Base-by-base conservation (phyloP, 2,797 vertebrate species). In the Chelonia mydas region DNA sequence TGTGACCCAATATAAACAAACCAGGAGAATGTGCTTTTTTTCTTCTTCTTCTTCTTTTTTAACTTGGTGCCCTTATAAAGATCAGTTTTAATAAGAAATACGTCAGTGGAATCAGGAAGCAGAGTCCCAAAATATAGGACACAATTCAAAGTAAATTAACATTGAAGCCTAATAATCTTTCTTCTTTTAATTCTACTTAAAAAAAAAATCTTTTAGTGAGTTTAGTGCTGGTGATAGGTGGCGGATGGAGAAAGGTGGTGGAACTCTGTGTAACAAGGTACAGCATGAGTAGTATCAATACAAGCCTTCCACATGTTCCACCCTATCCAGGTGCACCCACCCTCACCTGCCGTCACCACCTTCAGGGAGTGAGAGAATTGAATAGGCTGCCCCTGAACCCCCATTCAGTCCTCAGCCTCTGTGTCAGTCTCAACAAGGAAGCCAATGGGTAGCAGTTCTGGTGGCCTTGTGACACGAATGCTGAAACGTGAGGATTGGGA, bases 1-100 rank as follows among this genome's bases (percentile, higher is more conserved):
- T 77, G 54, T 80, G 96, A 93, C 93, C 90, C 95, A 97, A 95
- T 76, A 91, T 95, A 97, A 97, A 97, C 92, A 97, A 84, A 92
- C 53, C 72, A 86, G 82, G 90, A 72, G 23, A 81, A 77, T 86
- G 94, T 93, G 79, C 92, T 61, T 28, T 68, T 78, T 53, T 88
- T 91, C 19, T 6, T 17, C 41, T 41, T 41, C 41, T 1, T 2
- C 45, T 28, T 7, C 23, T n/a, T 80, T 81, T 53, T 88, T 90
- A 94, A 81, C 91, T 95, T 83, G 47, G 85, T 93, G 79, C 87
- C 82, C 53, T 90, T 96, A 91, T 87, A 94, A 83, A 77, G 95
- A 83, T 94, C 50, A 95, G 37, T 61, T 41, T 93, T 79, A 91
- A 89, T 37, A 94, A 54, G 94, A 96, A 68, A 55, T 57, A 74